Evolutionary conservation across 2,113 vertebrate species (phyloP), one percentile per base, ranked within the genome.

Genomic region (Cyphomyrus plagiostoma): DNA sequence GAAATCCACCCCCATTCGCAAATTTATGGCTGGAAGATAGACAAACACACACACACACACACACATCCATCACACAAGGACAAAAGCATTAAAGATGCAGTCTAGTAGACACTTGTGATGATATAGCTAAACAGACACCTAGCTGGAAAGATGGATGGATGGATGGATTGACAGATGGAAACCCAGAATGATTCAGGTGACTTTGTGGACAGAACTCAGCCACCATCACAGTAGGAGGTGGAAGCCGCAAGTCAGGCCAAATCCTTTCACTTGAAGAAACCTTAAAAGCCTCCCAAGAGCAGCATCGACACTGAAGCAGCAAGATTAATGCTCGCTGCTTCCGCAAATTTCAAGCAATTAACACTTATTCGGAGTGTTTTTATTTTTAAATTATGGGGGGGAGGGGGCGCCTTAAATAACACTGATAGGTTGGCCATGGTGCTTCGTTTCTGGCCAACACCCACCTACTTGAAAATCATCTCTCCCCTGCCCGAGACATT

Each of bases 401-500:
- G 15, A 1, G 15, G 74, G 30, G 35, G 23, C 35, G 39, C 86
- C 19, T 26, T 13, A 66, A 66, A 26, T 70, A 30, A 66, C 35
- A 35, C 62, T 39, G 35, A 52, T 46, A 80, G 88, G 88, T 50
- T 91, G 84, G 66, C 62, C 62, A 26, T 49, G 87, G 83, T n/a
- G 48, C 77, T 90, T 50, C 74, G 35, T 46, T 90, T 52, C 89
- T 50, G 88, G 89, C 66, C 9, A 66, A 88, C 74, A 85, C 50
- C 77, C 58, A 39, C 42, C 58, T 56, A 66, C 88, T 90, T 82
- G 90, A 91, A 48, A 88, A 85, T 88, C 88, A 90, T 62, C 89
- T 84, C 87, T 89, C 89, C 90, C 35, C 35, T 35, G 35, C 35
- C n/a, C 45, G 46, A 88, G 87, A 90, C 91, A 91, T 91, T 92